These are phyloP conservation scores for Spondyliosoma cantharus DNA, from an alignment of 2,797 vertebrate species.

Conservation along the genomic window DNA sequence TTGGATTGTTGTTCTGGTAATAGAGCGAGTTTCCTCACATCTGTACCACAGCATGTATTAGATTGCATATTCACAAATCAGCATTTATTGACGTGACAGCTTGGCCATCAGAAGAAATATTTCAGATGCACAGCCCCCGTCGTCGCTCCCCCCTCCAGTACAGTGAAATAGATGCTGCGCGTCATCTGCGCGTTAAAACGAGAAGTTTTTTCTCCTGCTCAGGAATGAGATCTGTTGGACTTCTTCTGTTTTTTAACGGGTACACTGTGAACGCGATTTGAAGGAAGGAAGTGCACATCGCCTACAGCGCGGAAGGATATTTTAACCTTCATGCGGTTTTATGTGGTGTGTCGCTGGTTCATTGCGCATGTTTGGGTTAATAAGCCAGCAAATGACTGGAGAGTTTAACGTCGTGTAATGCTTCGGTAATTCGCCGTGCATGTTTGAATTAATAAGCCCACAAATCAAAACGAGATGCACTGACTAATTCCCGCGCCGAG, in stretches of 20 bases:
- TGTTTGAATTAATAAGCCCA: conserved; percentile 46
- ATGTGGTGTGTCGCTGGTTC: conserved; percentile 15
- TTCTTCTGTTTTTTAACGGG: conserved; percentile 24
- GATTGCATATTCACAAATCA: conserved; percentile 54
- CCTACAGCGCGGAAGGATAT: conserved; percentile 4
- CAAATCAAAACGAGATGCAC: conserved; percentile 33
- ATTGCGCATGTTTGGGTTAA: conserved; percentile 46
- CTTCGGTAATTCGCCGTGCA: conserved; percentile 38
- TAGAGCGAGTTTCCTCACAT: conserved; percentile 52
- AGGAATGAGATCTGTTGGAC: conserved; percentile 57
- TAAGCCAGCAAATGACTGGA: conserved; percentile 32
- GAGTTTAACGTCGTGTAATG: conserved; percentile 23
- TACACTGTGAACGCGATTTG: conserved; percentile 18
- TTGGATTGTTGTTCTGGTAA: conserved; percentile 53
- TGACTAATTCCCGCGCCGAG: conserved; percentile 1
- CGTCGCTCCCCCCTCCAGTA: conserved; percentile 39
- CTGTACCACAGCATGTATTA: conserved; percentile 28
- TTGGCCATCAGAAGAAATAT: conserved; percentile 40
- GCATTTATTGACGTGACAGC: conserved; percentile 63
- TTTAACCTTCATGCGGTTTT: conserved; percentile 26
- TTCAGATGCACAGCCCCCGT: conserved; percentile 40
- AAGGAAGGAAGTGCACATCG: conserved; percentile 39
- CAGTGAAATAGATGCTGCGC: conserved; percentile 53
- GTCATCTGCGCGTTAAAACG: conserved; percentile 61
- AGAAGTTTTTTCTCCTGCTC: conserved; percentile 32